Evolutionary conservation across 2,113 vertebrate genomes (phyloP), one percentile per base, ranked within the genome.

Genomic region (Rhizomys pruinosus): DNA sequence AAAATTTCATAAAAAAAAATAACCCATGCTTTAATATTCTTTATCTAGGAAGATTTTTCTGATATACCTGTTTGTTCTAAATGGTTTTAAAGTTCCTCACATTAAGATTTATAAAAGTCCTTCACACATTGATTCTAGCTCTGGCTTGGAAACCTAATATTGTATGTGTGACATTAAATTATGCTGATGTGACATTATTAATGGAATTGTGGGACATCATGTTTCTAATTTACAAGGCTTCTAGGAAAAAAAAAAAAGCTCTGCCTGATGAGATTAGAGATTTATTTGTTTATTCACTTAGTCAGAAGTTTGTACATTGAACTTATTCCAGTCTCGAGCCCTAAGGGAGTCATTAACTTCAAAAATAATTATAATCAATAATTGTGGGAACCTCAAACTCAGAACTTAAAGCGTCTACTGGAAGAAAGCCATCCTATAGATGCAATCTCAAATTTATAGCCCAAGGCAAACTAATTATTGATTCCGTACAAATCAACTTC

Each of bases 201-300:
- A 98, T 94, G 80, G 95, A 97, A 98, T 96, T 92, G 88, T 93
- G 95, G 95, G 92, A 87, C 64, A 89, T 72, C 64, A 47, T 92
- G 89, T 97, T 97, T 98, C 95, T 98, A 98, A 98, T 98, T 92
- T 97, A 96, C 87, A 96, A 74, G 69, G 37, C 73, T 95, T 97
- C 92, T 81, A 93, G 73, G 47, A 90, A 81, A 57, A 66, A 86
- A 97, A 98, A 99, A 97, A 98, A 98, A 79, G 47, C 47, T 52
- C 37, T 96, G 87, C 92, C 98, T 97, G 91, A 98, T 97, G 97
- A 98, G 97, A 98, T 98, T 93, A 97, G 95, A 96, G 97, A 98
- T 98, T 99, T 98, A 98, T 98, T 96, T 97, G 95, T 94, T 97
- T 97, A 98, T 98, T 98, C 97, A 98, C 89, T 97, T 96, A 68